phyloP scores from a whole-genome alignment of 2,888 invertebrate genomes.

The Melanotus villosus region DNA sequence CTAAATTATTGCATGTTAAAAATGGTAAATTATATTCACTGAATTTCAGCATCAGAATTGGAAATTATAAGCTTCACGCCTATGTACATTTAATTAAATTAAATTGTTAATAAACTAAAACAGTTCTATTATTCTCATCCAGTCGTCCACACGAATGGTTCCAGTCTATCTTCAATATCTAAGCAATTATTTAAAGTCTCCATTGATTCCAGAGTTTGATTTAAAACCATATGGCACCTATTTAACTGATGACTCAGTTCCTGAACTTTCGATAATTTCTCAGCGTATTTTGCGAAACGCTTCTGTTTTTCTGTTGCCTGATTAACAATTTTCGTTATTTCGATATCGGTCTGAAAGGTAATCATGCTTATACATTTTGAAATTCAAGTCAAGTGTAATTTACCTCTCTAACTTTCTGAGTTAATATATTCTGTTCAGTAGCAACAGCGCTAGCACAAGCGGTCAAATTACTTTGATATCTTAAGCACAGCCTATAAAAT shows the following conservation, averaged over 20 bases:
- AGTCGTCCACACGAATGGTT: conserved; percentile 92
- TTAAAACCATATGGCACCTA: conserved; percentile 84
- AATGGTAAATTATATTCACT: no score
- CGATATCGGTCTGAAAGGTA: conserved; percentile 77
- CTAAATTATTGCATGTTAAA: no score
- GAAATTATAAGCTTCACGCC: no score
- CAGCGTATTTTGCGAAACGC: conserved; percentile 87
- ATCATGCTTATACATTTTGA: conserved; percentile 35
- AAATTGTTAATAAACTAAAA: conserved; percentile 2
- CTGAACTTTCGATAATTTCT: conserved; percentile 86
- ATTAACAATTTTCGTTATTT: conserved; percentile 78
- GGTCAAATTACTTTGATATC: conserved; percentile 89
- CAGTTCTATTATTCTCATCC: conserved; percentile 68
- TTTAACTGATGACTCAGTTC: conserved; percentile 88
- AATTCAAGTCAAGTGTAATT: background rate
- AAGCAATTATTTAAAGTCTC: conserved; percentile 88
- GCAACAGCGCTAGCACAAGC: conserved; percentile 87
- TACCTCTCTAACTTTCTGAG: conserved; percentile 84
- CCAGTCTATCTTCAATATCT: conserved; percentile 85
- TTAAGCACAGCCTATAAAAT: conserved; percentile 80
- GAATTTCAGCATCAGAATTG: no score
- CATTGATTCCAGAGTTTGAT: conserved; percentile 88
- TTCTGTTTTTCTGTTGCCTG: conserved; percentile 86
- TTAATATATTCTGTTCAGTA: conserved; percentile 82
- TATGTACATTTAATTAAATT: no score